Base-by-base conservation (phyloP, 2,888 invertebrate species). In the Sceliomorpha sp. region DNA sequence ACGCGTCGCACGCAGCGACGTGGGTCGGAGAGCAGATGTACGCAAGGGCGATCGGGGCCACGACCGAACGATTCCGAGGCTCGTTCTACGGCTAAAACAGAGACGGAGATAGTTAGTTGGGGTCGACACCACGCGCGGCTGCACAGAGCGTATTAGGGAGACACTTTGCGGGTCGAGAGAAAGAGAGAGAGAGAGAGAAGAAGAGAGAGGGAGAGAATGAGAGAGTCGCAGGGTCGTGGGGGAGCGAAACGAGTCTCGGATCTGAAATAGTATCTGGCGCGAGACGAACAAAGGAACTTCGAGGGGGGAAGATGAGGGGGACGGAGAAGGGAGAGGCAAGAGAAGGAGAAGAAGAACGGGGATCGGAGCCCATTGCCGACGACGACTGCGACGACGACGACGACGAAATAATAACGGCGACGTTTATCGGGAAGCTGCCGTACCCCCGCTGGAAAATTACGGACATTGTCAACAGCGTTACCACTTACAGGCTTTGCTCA, bases 41-140 rank as follows among this genome's bases (percentile, higher is more conserved):
- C n/a, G n/a, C n/a, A n/a, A n/a, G n/a, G n/a, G n/a, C n/a, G n/a
- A n/a, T n/a, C n/a, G n/a, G n/a, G n/a, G n/a, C n/a, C n/a, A 58
- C 70, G 70, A 63, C 62, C 64, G 72, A 74, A 74, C 70, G 73
- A 71, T 70, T 72, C 51, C 60, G 44, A 42, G 63, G 64, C n/a
- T n/a, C 70, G 69, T 72, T 67, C 70, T 64, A n/a, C 66, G 70
- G 62, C 71, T 56, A 73, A 72, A 76, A 76, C 62, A 70, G 70
- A 73, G n/a, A n/a, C n/a, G n/a, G n/a, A n/a, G n/a, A n/a, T n/a
- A n/a, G n/a, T n/a, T n/a, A n/a, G 72, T 73, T 62, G 69, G 58
- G 64, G 62, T 76, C 76, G 74, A 78, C 71, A 74, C 66, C 72
- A 66, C 45, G 66, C 70, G 56, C 60, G 60, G 58, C 51, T 70